These are phyloP conservation scores for Acanthococcus lagerstroemiae DNA, from an alignment of 2,888 invertebrate genomes.

Conservation along the genomic window DNA sequence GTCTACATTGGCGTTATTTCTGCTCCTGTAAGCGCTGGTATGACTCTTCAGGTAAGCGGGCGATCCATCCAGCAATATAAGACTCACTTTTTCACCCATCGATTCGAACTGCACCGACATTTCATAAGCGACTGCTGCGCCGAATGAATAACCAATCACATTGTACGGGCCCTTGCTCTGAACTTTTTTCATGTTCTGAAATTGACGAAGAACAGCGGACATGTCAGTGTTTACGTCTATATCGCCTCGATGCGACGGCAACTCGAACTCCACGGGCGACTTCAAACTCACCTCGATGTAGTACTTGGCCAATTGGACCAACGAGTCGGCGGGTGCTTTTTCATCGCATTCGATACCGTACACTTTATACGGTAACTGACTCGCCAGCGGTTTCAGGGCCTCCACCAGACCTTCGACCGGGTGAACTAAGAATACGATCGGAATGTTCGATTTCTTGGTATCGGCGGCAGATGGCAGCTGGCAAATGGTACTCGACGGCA, in stretches of 20 bases:
- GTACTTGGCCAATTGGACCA: slow-evolving; percentile 60
- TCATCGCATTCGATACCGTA: slow-evolving; percentile 83
- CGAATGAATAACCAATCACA: slow-evolving; percentile 90
- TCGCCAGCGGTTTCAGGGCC: slow-evolving; percentile 60
- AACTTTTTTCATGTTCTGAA: slow-evolving; percentile 58
- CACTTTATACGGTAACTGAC: slow-evolving; percentile 61
- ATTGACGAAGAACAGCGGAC: neutral
- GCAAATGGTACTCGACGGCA: neutral
- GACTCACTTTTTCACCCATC: slow-evolving; percentile 44
- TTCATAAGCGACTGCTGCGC: slow-evolving; percentile 88
- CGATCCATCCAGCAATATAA: slow-evolving; percentile 83
- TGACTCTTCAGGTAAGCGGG: slow-evolving; percentile 70
- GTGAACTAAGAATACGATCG: slow-evolving; percentile 52
- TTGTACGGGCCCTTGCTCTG: slow-evolving; percentile 77
- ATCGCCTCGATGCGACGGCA: neutral
- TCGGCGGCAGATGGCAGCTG: slow-evolving; percentile 3
- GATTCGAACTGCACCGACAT: slow-evolving; percentile 78
- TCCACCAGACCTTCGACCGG: slow-evolving; percentile 81
- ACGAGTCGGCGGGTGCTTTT: slow-evolving; percentile 60
- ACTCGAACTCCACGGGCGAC: neutral
- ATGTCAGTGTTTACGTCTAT: neutral
- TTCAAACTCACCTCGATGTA: slow-evolving; percentile 48
- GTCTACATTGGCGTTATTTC: slow-evolving; percentile 47
- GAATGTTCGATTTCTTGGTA: slow-evolving; percentile 13
- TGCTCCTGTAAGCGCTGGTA: slow-evolving; percentile 55